Conservation (phyloP, 2,888 invertebrate species). For the Drosophila rellima region DNA sequence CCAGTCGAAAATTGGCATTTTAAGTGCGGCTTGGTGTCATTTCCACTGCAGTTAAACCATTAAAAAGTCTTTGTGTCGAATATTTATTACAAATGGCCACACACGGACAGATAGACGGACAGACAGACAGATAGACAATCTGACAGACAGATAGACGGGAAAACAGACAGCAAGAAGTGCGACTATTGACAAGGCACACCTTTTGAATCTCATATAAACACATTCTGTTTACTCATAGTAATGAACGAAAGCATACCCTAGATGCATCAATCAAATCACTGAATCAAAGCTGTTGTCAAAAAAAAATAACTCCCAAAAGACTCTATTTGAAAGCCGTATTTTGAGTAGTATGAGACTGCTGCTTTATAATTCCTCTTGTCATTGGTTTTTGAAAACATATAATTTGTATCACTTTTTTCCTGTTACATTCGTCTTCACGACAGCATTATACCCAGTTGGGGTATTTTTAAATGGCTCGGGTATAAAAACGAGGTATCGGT, state of each 20-base stretch:
- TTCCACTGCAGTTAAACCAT: conserved; percentile 64
- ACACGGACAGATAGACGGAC: conserved; percentile 6
- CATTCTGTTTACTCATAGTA: background rate
- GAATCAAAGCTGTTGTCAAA: too few relatives aligned
- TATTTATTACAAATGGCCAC: conserved; percentile 68
- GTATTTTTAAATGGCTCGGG: too few relatives aligned
- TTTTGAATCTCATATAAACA: conserved; percentile 37
- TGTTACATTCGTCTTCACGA: too few relatives aligned
- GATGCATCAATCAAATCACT: too few relatives aligned
- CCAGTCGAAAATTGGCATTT: conserved; percentile 80
- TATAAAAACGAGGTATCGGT: too few relatives aligned
- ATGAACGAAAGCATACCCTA: background rate
- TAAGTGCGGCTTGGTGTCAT: conserved; percentile 79
- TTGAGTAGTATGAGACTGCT: too few relatives aligned
- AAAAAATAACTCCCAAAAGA: too few relatives aligned
- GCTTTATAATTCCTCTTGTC: too few relatives aligned
- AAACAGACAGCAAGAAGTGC: background rate
- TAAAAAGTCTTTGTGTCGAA: conserved; percentile 55
- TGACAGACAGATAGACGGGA: conserved; percentile 16
- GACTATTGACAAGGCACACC: conserved; percentile 29
- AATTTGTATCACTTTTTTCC: too few relatives aligned
- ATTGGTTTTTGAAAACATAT: too few relatives aligned
- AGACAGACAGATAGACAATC: conserved; percentile 5
- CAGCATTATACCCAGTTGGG: too few relatives aligned
- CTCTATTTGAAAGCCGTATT: too few relatives aligned